Evolutionary conservation across 2,888 invertebrate genomes (phyloP), one percentile per base, ranked within the genome.

Genomic region (Scaeva pyrastri): DNA sequence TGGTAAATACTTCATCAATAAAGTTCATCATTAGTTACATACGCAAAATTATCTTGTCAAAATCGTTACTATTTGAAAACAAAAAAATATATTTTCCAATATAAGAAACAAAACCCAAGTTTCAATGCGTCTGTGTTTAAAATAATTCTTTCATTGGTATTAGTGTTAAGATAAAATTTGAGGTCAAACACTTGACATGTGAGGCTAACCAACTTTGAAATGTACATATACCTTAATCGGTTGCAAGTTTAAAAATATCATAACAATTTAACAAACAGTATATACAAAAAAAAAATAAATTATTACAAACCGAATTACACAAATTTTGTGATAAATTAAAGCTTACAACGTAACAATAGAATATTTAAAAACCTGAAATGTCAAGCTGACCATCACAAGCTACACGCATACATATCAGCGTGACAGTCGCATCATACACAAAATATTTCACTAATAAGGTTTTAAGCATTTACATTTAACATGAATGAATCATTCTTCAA

Each of bases 401-500:
- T 41, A 23, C 14, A 8, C n/a, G 31, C 31, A 31, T 31, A 31
- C 1, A 31, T 31, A 31, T 31, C 8, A 31, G 11, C 16, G n/a
- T 60, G 60, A 60, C 60, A 60, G 16, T 56, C 31, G 31, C 16
- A 39, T 19, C 39, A 60, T 19, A 14, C 21, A 60, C 39, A 60
- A 60, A 36, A 48, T 48, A 56, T 39, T 36, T 19, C 12, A 62
- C 16, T 73, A 77, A 77, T 12, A 50, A 19, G 19, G 8, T 39
- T 8, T 14, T n/a, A n/a, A n/a, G n/a, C n/a, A 48, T 45, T 16
- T 16, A 0, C 2, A 16, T 7, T 6, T 45, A 7, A 31, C n/a
- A n/a, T 48, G 60, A 62, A 62, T 45, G 36, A 55, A 26, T 31
- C 62, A 48, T 55, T 58, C 23, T 26, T 70, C 19, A 14, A 83